Evolutionary conservation across 2,888 invertebrate genomes (phyloP).

Genomic region (Pemphredon lugubris): DNA sequence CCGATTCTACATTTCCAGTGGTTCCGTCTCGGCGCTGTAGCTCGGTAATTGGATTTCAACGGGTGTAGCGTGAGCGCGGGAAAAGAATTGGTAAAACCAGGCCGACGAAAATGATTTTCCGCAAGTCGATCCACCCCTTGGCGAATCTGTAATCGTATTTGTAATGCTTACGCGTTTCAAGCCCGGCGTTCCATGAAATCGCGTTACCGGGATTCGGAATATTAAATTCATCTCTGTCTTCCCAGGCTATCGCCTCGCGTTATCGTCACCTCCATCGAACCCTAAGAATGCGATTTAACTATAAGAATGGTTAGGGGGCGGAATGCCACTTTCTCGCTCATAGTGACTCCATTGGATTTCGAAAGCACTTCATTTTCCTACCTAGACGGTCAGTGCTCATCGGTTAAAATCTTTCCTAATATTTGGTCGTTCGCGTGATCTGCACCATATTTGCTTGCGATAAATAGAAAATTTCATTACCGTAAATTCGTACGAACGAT

Average conservation of each 20-base stretch:
- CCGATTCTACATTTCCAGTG: not conserved
- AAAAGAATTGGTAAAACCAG: slow-evolving; percentile 58
- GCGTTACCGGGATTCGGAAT: slow-evolving; percentile 75
- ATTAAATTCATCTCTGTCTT: slow-evolving; percentile 75
- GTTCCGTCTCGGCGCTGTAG: not conserved
- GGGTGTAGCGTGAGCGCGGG: slow-evolving; percentile 33
- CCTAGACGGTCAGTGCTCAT: too few species aligned
- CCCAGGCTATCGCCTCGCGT: slow-evolving; percentile 55
- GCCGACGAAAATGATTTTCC: slow-evolving; percentile 62
- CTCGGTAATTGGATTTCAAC: slow-evolving; percentile 44
- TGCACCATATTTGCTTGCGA: too few species aligned
- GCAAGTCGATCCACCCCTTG: slow-evolving; percentile 43
- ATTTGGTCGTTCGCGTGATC: too few species aligned
- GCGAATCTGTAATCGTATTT: slow-evolving; percentile 70
- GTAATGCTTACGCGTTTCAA: slow-evolving; percentile 71
- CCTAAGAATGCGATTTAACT: slow-evolving; percentile 55
- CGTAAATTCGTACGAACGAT: too few species aligned
- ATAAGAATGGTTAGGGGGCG: not conserved
- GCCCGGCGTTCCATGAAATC: slow-evolving; percentile 76
- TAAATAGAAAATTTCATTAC: too few species aligned
- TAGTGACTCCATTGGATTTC: not conserved
- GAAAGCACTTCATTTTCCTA: not conserved
- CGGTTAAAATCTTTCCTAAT: too few species aligned
- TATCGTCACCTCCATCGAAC: slow-evolving; percentile 60
- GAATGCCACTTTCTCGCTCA: not conserved